phyloP scores from a whole-genome alignment of 2,888 invertebrate species.

The Cabera pusaria region DNA sequence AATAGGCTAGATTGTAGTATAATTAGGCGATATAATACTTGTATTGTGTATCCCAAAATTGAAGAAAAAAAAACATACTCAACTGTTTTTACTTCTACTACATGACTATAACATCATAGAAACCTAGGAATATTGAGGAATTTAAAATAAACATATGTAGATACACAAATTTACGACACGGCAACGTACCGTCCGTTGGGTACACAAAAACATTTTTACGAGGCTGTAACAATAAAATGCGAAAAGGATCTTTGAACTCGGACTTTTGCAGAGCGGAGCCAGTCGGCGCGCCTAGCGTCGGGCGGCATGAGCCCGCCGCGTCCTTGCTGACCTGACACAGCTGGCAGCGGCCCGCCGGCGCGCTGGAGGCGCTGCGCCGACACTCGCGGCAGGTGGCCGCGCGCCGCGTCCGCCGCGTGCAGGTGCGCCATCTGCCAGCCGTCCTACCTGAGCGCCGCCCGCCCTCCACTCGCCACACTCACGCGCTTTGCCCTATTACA shows the following conservation, averaged over 20 bases:
- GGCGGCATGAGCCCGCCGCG: constrained; percentile 14
- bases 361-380: constrained; percentile 91
- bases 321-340: constrained; percentile 9
- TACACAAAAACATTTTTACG: constrained; percentile 47
- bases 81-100: no score
- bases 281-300: constrained; percentile 8
- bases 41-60: no score
- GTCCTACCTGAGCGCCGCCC: constrained; percentile 25
- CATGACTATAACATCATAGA: constrained; percentile 3
- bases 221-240: constrained; percentile 45
- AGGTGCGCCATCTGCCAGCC: constrained; percentile 82
- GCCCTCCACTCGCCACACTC: constrained; percentile 28
- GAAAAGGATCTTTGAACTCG: constrained; percentile 46
- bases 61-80: no score
- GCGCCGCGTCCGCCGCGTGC: constrained; percentile 90
- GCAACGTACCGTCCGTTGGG: constrained; percentile 24
- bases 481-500: constrained; percentile 53
- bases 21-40: no score
- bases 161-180: constrained; percentile 35
- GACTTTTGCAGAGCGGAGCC: constrained; percentile 32
- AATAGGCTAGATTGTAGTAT: no score
- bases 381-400: constrained; percentile 94
- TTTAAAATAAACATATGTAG: constrained; percentile 32
- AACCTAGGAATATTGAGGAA: constrained; percentile 26
- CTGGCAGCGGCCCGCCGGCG: constrained; percentile 33